phyloP scores from a whole-genome alignment of 1,140 invertebrate genomes.

The Sitodiplosis mosellana region DNA sequence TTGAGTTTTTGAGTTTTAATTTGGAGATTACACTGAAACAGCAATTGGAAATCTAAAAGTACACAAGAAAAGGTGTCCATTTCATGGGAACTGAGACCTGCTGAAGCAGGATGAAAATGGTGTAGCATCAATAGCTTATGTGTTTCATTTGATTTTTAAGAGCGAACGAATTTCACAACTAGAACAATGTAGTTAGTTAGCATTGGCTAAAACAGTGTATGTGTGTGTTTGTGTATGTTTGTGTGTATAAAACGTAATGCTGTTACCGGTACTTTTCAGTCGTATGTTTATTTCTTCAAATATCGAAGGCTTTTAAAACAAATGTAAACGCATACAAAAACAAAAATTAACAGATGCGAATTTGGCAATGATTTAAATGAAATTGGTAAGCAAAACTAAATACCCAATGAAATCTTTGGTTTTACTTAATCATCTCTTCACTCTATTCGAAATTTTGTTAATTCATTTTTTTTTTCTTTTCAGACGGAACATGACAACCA shows the following conservation, averaged over 20 bases:
- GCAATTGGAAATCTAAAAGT: not conserved
- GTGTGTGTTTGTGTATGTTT: not conserved
- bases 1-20: not conserved
- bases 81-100: too few species aligned
- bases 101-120: too few species aligned
- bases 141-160: too few species aligned
- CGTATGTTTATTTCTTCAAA: too few species aligned
- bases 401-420: constrained; percentile 1
- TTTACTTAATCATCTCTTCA: not conserved
- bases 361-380: constrained; percentile 6
- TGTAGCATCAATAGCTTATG: too few species aligned
- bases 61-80: too few species aligned
- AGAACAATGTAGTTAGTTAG: not conserved
- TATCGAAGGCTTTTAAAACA: not conserved
- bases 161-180: too few species aligned
- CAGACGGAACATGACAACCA: constrained; percentile 1
- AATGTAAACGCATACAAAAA: not conserved
- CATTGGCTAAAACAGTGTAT: not conserved
- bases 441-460: not conserved
- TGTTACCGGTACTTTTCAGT: too few species aligned
- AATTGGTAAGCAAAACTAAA: constrained; percentile 6
- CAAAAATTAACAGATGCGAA: constrained; percentile 3
- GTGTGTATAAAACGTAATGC: not conserved
- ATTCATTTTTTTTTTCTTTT: constrained; percentile 8
- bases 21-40: not conserved